A percentile compares a stretch with the other conserved stretches of the same genome.
phyloP scores from a whole-genome alignment of 2,888 invertebrate genomes.

The Orthosia gothica region DNA sequence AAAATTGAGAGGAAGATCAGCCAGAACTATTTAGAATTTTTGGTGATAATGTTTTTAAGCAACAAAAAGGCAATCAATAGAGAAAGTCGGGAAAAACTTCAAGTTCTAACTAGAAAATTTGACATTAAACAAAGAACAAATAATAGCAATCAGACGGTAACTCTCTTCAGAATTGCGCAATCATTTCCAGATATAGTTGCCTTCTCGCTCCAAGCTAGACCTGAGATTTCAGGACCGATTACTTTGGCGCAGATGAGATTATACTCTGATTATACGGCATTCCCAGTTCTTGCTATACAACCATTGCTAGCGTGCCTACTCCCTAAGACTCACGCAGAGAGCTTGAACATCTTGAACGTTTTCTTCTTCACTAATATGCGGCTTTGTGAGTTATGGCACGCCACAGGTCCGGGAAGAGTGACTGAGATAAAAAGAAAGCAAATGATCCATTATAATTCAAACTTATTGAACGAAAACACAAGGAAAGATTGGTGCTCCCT shows the following conservation, averaged over 20 bases:
- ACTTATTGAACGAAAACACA: not conserved
- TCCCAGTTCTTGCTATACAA: conserved; percentile 3
- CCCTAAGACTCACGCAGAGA: not conserved
- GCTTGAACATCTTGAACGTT: not conserved
- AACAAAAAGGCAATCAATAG: not conserved
- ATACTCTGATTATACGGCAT: conserved; percentile 1
- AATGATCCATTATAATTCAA: not conserved
- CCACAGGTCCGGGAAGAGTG: not conserved
- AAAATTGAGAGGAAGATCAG: not conserved
- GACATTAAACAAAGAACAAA: conserved; percentile 6
- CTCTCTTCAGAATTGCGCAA: conserved; percentile 25
- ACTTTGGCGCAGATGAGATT: conserved; percentile 5
- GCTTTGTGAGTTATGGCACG: not conserved
- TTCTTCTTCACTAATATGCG: conserved; percentile 18
- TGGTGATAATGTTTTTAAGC: not conserved
- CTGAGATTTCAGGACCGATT: not conserved
- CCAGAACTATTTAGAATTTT: not conserved
- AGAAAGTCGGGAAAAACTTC: not conserved
- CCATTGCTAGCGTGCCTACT: conserved; percentile 21
- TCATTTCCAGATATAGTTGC: conserved; percentile 6
- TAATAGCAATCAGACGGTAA: not conserved
- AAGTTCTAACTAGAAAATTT: not conserved
- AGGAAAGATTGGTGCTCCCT: not conserved
- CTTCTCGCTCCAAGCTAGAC: not conserved
- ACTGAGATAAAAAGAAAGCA: not conserved